These are phyloP conservation scores for Pseudococcus viburni DNA, from an alignment of 2,888 invertebrate genomes.

Conservation along the genomic window DNA sequence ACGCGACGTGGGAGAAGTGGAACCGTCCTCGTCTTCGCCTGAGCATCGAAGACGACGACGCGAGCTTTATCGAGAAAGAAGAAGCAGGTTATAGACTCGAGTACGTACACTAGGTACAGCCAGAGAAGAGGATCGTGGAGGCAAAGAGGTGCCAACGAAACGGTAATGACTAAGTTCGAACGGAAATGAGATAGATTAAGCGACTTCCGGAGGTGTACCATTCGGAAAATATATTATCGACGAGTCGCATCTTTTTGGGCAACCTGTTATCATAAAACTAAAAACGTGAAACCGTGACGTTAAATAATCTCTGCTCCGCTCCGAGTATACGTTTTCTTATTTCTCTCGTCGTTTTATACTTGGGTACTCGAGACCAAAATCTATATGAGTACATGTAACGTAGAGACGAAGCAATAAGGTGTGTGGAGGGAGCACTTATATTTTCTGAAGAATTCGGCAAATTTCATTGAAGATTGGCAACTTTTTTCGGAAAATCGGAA, in stretches of 20 bases:
- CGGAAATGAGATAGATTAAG: constrained; percentile 65
- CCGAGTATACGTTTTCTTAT: not conserved
- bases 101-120: not conserved
- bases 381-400: too few species aligned
- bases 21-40: not conserved
- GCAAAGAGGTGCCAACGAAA: constrained; percentile 37
- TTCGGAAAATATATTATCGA: constrained; percentile 62
- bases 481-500: too few species aligned
- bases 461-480: too few species aligned
- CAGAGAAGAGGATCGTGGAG: not conserved
- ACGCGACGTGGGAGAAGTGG: not conserved
- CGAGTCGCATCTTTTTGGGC: constrained; percentile 49
- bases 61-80: not conserved
- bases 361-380: too few species aligned
- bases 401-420: too few species aligned
- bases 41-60: not conserved
- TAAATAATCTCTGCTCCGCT: constrained; percentile 6
- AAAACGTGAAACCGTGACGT: constrained; percentile 49
- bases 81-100: not conserved
- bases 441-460: too few species aligned
- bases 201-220: constrained; percentile 60
- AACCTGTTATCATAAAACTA: constrained; percentile 53
- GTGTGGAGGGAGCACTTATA: too few species aligned
- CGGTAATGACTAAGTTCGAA: constrained; percentile 54
- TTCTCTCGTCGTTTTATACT: not conserved